phyloP scores from a whole-genome alignment of 1,140 invertebrate species.

The Drosophila chauvacae region DNA sequence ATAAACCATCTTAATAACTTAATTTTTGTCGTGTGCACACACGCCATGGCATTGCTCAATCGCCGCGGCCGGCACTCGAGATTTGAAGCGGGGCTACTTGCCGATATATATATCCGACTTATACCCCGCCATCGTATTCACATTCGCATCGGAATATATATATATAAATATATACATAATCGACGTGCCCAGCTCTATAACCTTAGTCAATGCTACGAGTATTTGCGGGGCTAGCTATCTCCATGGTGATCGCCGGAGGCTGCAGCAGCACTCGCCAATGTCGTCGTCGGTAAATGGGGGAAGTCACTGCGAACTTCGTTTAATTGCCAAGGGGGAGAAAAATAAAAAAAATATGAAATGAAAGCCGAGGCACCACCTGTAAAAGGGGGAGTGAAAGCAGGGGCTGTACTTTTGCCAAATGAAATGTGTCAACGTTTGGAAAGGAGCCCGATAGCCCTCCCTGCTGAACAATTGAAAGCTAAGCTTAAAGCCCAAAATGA shows the following conservation, averaged over 20 bases:
- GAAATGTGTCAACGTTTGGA: conserved; percentile 23
- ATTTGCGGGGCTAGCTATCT: conserved; percentile 61
- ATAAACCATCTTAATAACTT: neutral
- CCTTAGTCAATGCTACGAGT: conserved; percentile 66
- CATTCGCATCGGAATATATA: conserved; percentile 16
- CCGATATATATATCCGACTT: conserved; percentile 9
- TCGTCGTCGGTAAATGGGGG: conserved; percentile 57
- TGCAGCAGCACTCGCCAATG: conserved; percentile 53
- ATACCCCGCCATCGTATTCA: neutral
- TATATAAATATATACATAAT: conserved; percentile 7
- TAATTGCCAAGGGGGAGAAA: conserved; percentile 46
- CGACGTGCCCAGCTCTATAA: conserved; percentile 65
- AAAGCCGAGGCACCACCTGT: neutral
- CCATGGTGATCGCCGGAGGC: conserved; percentile 38
- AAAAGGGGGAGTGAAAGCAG: conserved; percentile 28
- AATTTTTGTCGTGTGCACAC: conserved; percentile 2
- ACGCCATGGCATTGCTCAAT: conserved; percentile 43
- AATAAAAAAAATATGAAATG: conserved; percentile 26
- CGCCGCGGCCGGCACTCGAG: conserved; percentile 30
- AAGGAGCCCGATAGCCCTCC: conserved; percentile 2
- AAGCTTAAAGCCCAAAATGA: neutral
- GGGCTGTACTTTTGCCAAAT: conserved; percentile 13
- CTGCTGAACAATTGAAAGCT: neutral
- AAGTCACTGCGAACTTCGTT: conserved; percentile 52
- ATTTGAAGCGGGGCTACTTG: conserved; percentile 32